phyloP scores from a whole-genome alignment of 2,888 invertebrate genomes.

The Pyrocoelia pectoralis region DNA sequence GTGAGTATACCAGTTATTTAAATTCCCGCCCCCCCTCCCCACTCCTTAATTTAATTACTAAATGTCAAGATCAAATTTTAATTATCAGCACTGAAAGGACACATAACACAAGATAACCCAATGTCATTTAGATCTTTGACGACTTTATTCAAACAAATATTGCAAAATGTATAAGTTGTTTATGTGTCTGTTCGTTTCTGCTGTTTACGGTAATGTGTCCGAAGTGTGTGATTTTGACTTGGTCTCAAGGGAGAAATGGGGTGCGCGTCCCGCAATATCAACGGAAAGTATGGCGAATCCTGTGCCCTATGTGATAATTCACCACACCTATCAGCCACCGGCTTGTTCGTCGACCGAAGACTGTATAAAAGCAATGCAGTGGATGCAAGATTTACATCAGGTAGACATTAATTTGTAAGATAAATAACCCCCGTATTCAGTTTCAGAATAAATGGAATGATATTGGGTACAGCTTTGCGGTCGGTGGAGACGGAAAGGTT shows the following conservation, averaged over 20 bases:
- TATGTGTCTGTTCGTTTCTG: no score
- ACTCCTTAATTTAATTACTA: no score
- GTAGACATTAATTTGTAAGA: conserved; percentile 63
- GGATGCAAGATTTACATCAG: conserved; percentile 73
- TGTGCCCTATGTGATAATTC: conserved; percentile 74
- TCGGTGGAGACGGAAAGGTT: conserved; percentile 75
- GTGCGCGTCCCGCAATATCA: conserved; percentile 62
- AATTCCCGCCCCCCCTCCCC: no score
- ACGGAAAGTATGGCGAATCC: conserved; percentile 63
- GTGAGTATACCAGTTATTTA: no score
- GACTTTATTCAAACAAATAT: no score
- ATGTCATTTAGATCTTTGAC: no score
- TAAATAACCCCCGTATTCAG: not conserved
- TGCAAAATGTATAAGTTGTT: no score
- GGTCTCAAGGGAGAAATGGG: conserved; percentile 66
- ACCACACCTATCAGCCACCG: conserved; percentile 72
- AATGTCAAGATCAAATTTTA: no score
- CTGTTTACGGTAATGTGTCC: no score
- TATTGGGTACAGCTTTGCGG: conserved; percentile 75
- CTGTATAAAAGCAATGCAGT: conserved; percentile 68
- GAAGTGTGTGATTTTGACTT: conserved; percentile 44
- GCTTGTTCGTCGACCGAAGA: conserved; percentile 65
- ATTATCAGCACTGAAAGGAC: no score
- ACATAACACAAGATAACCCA: no score
- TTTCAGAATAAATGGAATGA: conserved; percentile 63